Evolutionary conservation across 2,888 invertebrate species (phyloP).

Genomic region (Heliconius sara): DNA sequence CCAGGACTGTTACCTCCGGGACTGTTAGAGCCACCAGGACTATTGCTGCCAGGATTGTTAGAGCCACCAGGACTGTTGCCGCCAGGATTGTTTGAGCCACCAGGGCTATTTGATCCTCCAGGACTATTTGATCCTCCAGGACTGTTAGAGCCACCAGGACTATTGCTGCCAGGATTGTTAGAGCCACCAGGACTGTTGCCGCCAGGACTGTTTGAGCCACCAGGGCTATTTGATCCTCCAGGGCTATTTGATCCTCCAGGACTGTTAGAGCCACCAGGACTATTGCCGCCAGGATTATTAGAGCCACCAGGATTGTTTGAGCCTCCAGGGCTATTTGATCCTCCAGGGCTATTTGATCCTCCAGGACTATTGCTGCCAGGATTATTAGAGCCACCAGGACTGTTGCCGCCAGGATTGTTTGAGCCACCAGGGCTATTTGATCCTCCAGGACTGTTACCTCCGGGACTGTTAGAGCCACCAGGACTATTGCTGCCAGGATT

Average conservation of each 20-base stretch:
- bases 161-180: not conserved
- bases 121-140: not conserved
- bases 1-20: not conserved
- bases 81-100: slow-evolving; percentile 2
- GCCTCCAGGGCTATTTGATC: not conserved
- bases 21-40: not conserved
- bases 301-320: slow-evolving; percentile 3
- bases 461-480: not conserved
- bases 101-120: no score
- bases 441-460: no score
- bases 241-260: not conserved
- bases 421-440: not conserved
- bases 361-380: slow-evolving; percentile 3
- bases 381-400: not conserved
- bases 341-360: not conserved
- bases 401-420: not conserved
- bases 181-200: slow-evolving; percentile 2
- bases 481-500: not conserved
- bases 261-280: no score
- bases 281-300: not conserved
- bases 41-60: not conserved
- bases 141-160: not conserved
- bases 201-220: slow-evolving; percentile 1
- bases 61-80: slow-evolving; percentile 2
- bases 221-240: no score